Percentiles rank a stretch among this genome's conserved stretches.
These are phyloP conservation scores for Sphecodes monilicornis DNA, from an alignment of 2,888 invertebrate species.

Conservation along the genomic window DNA sequence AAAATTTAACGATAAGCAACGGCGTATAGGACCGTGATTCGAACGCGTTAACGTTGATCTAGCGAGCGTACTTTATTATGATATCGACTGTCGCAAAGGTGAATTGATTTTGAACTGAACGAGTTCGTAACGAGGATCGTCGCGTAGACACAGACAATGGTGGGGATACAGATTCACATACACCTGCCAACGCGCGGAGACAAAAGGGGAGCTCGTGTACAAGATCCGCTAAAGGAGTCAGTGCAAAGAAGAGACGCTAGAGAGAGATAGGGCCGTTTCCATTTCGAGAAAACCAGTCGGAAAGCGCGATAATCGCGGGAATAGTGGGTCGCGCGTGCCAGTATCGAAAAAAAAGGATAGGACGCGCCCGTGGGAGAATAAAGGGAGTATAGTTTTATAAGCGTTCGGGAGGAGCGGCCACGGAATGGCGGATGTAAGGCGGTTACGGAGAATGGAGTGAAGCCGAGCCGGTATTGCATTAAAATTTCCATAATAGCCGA, in stretches of 20 bases:
- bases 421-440: constrained; percentile 72
- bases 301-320: neutral
- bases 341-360: neutral
- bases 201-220: too few species aligned
- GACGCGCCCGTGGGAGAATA: constrained; percentile 8
- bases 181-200: too few species aligned
- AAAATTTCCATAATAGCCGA: constrained; percentile 80
- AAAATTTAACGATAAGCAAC: too few species aligned
- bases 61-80: too few species aligned
- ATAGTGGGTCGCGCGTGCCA: neutral
- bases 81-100: too few species aligned
- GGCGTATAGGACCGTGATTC: too few species aligned
- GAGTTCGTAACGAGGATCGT: too few species aligned
- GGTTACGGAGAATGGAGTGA: constrained; percentile 67
- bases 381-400: constrained; percentile 74
- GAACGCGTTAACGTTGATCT: too few species aligned
- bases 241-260: neutral
- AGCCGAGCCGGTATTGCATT: constrained; percentile 76
- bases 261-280: neutral
- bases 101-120: too few species aligned
- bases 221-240: neutral
- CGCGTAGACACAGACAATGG: too few species aligned
- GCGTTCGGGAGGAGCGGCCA: constrained; percentile 70
- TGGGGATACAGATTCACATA: too few species aligned
- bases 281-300: neutral